Conservation (phyloP, 2,797 vertebrate genomes). For the Cirrhinus molitorella region DNA sequence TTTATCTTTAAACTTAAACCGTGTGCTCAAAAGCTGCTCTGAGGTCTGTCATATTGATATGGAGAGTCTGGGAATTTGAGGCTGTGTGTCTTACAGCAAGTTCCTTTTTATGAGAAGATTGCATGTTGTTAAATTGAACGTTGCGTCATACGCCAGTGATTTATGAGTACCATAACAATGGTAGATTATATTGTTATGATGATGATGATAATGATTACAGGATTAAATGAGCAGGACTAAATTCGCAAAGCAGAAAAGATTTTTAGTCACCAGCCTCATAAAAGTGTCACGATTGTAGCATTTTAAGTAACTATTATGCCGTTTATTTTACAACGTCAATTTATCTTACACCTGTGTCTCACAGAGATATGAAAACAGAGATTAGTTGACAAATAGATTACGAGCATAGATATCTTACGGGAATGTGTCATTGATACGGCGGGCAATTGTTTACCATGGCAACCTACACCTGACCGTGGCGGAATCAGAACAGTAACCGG, state of each 20-base stretch:
- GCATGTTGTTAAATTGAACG: conserved; percentile 34
- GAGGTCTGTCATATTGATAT: conserved; percentile 6
- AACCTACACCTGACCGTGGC: neutral
- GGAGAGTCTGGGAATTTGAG: conserved; percentile 4
- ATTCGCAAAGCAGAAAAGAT: neutral
- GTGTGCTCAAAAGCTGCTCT: neutral
- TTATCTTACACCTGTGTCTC: neutral
- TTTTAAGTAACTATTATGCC: conserved; percentile 3
- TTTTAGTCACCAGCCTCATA: conserved; percentile 30
- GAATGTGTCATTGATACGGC: neutral
- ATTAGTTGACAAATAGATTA: neutral
- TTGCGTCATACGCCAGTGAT: neutral
- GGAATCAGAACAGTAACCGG: neutral
- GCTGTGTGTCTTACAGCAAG: neutral
- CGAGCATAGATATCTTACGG: neutral
- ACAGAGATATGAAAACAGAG: neutral
- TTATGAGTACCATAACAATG: conserved; percentile 25
- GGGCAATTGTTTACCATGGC: neutral
- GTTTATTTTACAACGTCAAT: conserved; percentile 3
- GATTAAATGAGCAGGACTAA: conserved; percentile 19
- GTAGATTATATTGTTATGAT: conserved; percentile 11
- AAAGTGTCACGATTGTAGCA: neutral
- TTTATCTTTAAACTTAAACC: conserved; percentile 9
- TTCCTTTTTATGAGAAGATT: conserved; percentile 13
- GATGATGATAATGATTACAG: conserved; percentile 26